These are phyloP conservation scores for Capitella teleta DNA, from an alignment of 1,140 invertebrate genomes.

Conservation along the genomic window DNA sequence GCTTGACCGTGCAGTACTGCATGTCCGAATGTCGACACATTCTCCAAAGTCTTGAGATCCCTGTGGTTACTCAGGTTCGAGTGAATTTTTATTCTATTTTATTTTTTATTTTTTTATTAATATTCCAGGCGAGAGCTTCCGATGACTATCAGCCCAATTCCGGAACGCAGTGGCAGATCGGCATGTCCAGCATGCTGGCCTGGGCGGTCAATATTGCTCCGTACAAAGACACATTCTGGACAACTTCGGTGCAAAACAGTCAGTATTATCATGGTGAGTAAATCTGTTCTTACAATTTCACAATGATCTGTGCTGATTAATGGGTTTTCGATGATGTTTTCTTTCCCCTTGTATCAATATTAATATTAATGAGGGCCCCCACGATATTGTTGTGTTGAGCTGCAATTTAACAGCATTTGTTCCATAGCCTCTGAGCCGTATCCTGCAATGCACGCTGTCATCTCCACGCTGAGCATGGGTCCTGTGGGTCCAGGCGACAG, in stretches of 20 bases:
- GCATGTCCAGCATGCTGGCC: conserved; percentile 27
- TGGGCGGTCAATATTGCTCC: conserved; percentile 26
- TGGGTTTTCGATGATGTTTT: neutral
- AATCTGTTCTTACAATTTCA: neutral
- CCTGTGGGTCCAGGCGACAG: conserved; percentile 21
- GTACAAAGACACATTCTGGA: conserved; percentile 35
- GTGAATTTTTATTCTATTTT: neutral
- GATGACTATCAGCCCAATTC: conserved; percentile 19
- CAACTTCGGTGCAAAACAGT: conserved; percentile 22
- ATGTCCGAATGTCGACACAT: conserved; percentile 19
- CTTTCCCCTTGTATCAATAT: neutral
- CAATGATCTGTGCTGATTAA: neutral
- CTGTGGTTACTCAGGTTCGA: conserved; percentile 20
- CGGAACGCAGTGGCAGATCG: conserved; percentile 29
- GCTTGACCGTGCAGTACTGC: conserved; percentile 21
- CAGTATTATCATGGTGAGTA: conserved; percentile 13
- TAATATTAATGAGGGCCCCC: neutral
- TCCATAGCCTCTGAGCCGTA: conserved; percentile 12
- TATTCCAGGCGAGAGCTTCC: conserved; percentile 21
- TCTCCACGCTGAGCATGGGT: conserved; percentile 17
- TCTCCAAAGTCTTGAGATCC: conserved; percentile 17
- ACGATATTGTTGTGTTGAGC: no score
- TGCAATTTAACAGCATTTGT: no score
- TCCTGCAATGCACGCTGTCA: conserved; percentile 11
- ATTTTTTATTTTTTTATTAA: neutral